These are phyloP conservation scores for Lepidurus apus DNA, from an alignment of 1,140 invertebrate species.

Conservation along the genomic window DNA sequence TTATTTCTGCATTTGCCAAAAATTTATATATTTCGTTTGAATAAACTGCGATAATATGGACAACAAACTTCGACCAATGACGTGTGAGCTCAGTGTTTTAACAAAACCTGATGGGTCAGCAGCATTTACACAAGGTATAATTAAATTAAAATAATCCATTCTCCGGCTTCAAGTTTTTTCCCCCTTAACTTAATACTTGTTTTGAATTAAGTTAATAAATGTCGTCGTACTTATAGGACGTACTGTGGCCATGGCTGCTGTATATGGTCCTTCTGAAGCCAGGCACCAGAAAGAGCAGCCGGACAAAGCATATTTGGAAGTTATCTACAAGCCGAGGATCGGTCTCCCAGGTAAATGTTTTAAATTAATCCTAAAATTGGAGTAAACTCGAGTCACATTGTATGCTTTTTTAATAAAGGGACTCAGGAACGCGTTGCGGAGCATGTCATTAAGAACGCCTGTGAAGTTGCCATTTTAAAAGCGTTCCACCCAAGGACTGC, in stretches of 20 bases:
- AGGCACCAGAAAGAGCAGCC: conserved; percentile 68
- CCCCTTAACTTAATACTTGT: too few relatives aligned
- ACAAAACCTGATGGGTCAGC: conserved; percentile 68
- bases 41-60: neutral
- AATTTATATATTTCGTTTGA: neutral
- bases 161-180: too few relatives aligned
- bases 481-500: conserved; percentile 68
- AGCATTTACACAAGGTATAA: conserved; percentile 61
- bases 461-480: conserved; percentile 63
- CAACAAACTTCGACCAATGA: conserved; percentile 45
- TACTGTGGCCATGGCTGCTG: conserved; percentile 65
- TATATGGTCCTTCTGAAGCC: conserved; percentile 79
- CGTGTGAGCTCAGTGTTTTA: conserved; percentile 62
- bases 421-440: conserved; percentile 67
- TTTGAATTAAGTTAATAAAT: conserved; percentile 23
- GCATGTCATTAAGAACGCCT: conserved; percentile 64
- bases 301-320: conserved; percentile 71
- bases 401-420: conserved; percentile 46
- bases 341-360: conserved; percentile 60
- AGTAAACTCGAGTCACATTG: neutral
- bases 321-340: conserved; percentile 65
- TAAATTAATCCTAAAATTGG: neutral
- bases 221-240: conserved; percentile 54
- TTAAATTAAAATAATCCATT: neutral
- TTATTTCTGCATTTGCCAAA: neutral